Base-by-base conservation (phyloP, 2,888 invertebrate genomes). In the Xanthia togata region DNA sequence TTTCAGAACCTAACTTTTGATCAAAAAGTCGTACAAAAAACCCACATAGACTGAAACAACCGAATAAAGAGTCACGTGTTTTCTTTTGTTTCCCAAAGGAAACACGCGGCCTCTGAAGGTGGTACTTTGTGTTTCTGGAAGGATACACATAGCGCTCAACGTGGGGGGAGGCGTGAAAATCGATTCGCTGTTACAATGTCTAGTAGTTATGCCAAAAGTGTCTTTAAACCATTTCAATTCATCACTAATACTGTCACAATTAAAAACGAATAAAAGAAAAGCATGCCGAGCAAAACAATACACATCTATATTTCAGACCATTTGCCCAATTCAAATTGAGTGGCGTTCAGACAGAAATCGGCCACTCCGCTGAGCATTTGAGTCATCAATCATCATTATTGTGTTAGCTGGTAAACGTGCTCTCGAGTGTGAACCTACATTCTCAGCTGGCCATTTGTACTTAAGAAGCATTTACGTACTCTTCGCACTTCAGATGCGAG, bases 381-480 rank as follows among this genome's bases (percentile, higher is more conserved):
- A 57, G 78, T 70, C 73, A 71, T 79, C 74, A 60, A 79, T 83
- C 83, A 79, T 71, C 59, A 82, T 83, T 79, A 82, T 82, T 31
- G 64, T 78, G 79, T 83, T 82, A 73, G 76, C 62, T 57, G 65
- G 59, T 23, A 67, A 76, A 67, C 62, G 65, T 57, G 41, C 70
- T 35, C 53, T n/a, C 44, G 44, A 70, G 72, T 67, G 60, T 73
- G 62, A 70, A 63, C 47, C 47, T 60, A 73, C 68, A 74, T 63
- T 55, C 59, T 65, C 59, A 67, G 70, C 67, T 82, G 82, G 62
- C 62, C 63, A 50, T 5, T 35, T 14, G 59, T 26, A 72, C 63
- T 44, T 53, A 20, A 31, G n/a, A 50, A 80, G 14, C 35, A 60
- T 55, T 47, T 23, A 78, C n/a, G 31, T 55, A 31, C 26, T 41